Evolutionary conservation across 2,888 invertebrate species (phyloP).

Genomic region (Mystacides longicornis): DNA sequence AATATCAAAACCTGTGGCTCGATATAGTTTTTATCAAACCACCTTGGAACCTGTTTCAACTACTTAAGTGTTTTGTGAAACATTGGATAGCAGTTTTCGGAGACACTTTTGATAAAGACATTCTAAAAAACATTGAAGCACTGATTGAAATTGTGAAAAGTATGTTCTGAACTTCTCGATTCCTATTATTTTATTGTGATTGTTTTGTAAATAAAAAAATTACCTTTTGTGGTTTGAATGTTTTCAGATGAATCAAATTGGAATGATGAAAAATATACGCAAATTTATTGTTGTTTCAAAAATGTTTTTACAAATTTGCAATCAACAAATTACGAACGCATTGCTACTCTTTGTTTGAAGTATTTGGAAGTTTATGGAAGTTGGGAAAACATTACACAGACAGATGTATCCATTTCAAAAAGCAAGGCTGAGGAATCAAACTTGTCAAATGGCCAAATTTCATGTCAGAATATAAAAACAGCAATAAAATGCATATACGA

Average conservation of each 20-base stretch:
- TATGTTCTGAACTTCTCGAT: too few species aligned
- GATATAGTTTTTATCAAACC: conserved; percentile 47
- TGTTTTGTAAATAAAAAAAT: not conserved
- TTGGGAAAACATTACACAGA: not conserved
- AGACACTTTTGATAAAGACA: conserved; percentile 28
- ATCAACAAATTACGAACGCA: not conserved
- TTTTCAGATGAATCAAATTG: not conserved
- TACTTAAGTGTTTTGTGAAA: conserved; percentile 48
- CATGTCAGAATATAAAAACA: not conserved
- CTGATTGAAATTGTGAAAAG: conserved; percentile 14
- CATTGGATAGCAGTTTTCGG: conserved; percentile 56
- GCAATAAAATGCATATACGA: not conserved
- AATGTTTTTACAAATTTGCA: not conserved
- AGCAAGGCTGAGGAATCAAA: not conserved
- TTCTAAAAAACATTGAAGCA: conserved; percentile 10
- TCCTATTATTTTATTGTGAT: too few species aligned
- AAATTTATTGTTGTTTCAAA: not conserved
- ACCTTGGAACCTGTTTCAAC: conserved; percentile 49
- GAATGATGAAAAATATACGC: not conserved
- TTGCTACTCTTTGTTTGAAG: not conserved
- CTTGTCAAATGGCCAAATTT: not conserved
- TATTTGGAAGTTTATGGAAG: not conserved
- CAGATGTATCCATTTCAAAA: not conserved
- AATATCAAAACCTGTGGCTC: conserved; percentile 48
- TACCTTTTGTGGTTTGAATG: too few species aligned